phyloP scores from a whole-genome alignment of 2,888 invertebrate genomes.

The Pachycephus smyrnensis region DNA sequence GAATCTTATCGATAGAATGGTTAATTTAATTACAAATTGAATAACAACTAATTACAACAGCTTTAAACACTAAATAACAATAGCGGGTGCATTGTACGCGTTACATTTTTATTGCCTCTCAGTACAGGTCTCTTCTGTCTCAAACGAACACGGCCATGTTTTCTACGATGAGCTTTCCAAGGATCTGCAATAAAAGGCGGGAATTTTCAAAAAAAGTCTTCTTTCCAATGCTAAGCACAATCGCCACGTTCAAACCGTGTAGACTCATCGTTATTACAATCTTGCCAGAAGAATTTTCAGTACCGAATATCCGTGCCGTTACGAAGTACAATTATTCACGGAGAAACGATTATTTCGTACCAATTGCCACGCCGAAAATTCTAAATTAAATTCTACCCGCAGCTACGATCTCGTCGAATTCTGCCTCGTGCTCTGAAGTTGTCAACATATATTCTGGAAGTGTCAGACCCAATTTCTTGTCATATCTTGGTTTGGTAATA shows the following conservation, averaged over 20 bases:
- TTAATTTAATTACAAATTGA: slow-evolving; percentile 31
- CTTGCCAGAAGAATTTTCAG: not conserved
- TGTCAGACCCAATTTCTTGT: slow-evolving; percentile 73
- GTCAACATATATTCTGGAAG: slow-evolving; percentile 78
- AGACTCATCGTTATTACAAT: not conserved
- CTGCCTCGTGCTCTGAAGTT: slow-evolving; percentile 76
- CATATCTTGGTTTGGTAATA: slow-evolving; percentile 76
- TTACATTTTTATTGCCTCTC: not conserved
- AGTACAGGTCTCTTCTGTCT: not conserved
- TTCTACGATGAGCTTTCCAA: not conserved
- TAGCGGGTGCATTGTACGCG: slow-evolving; percentile 4
- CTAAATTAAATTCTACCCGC: slow-evolving; percentile 26
- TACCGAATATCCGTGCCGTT: not conserved
- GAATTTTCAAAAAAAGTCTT: not conserved
- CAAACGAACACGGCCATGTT: not conserved
- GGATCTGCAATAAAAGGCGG: not conserved
- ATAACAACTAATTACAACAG: slow-evolving; percentile 22
- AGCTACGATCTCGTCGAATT: slow-evolving; percentile 72
- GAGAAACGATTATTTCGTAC: too few species aligned
- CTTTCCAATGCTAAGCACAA: not conserved
- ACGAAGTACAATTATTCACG: not conserved
- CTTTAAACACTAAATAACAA: slow-evolving; percentile 34
- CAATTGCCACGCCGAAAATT: not conserved
- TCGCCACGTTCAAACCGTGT: not conserved
- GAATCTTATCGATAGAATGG: not conserved